Evolutionary conservation across 2,113 vertebrate species (phyloP).

Genomic region (Caracal caracal): DNA sequence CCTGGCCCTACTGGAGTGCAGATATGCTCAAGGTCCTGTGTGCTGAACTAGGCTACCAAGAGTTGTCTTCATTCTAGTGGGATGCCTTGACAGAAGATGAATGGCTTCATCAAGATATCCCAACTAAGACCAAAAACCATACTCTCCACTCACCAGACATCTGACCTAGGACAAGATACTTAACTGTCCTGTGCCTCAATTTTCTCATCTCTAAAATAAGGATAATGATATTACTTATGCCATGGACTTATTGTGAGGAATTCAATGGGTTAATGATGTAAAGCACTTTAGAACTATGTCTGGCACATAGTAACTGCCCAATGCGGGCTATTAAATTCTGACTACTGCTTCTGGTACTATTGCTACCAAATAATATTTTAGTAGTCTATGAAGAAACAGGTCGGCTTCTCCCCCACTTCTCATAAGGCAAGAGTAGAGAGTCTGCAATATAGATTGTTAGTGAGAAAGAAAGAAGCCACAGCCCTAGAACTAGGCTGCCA

Average conservation of each 20-base stretch:
- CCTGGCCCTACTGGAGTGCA: neutral
- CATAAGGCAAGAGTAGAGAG: neutral
- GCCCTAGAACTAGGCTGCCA: neutral
- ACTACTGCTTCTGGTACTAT: neutral
- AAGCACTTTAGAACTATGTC: neutral
- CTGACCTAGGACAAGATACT: neutral
- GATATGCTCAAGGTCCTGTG: neutral
- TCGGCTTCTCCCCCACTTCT: neutral
- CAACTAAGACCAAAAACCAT: neutral
- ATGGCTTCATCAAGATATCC: neutral
- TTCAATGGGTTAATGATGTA: neutral
- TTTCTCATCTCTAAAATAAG: neutral
- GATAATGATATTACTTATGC: neutral
- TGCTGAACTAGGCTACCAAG: neutral
- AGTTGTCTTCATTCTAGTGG: neutral
- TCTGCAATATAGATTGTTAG: neutral
- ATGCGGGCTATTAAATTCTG: fast-evolving
- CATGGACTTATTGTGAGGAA: neutral
- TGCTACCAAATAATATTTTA: neutral
- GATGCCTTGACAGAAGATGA: neutral
- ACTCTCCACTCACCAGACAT: neutral
- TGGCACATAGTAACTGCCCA: neutral
- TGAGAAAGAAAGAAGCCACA: neutral
- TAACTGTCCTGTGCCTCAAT: neutral
- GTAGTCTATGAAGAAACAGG: neutral